A percentile compares a stretch with the other conserved stretches of the same genome.
phyloP scores from a whole-genome alignment of 2,113 vertebrate genomes.

The human region GRCh38 chr5:165419001-165419500 shows the following conservation, averaged over 20 bases:
- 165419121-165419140: neutral
- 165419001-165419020: neutral
- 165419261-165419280: neutral
- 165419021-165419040: slow-evolving; percentile 33
- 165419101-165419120: neutral
- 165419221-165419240: neutral
- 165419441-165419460: neutral
- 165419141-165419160: neutral
- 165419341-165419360: neutral
- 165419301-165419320: neutral
- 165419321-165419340: neutral
- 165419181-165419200: neutral
- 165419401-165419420: neutral
- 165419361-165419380: neutral
- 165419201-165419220: neutral
- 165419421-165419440: neutral
- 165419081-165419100: neutral
- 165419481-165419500: neutral
- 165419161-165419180: neutral
- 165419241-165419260: neutral
- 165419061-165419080: slow-evolving; percentile 33
- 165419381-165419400: neutral
- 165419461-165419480: neutral
- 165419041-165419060: slow-evolving; percentile 47
- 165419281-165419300: neutral